phyloP scores from a whole-genome alignment of 2,113 vertebrate species.

The Alaudala cheleensis region DNA sequence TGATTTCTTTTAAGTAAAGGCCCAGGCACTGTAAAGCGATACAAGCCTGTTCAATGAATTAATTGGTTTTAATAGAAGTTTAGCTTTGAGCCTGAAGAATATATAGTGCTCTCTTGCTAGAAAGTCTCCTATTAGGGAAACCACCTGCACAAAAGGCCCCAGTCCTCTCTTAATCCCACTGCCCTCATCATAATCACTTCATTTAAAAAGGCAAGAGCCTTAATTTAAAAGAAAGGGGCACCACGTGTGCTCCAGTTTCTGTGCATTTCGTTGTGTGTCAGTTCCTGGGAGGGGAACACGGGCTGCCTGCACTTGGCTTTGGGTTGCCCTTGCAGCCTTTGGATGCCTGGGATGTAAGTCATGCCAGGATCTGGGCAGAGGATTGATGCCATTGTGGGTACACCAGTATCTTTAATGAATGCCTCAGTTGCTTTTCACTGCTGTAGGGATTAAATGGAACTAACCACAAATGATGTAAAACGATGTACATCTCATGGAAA shows the following conservation, averaged over 20 bases:
- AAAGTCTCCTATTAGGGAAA: constrained; percentile 46
- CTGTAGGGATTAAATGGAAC: neutral
- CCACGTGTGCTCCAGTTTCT: neutral
- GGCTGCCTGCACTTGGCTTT: neutral
- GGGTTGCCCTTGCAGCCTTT: neutral
- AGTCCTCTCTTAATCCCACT: constrained; percentile 18
- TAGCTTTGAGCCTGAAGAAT: constrained; percentile 58
- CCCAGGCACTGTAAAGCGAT: constrained; percentile 84
- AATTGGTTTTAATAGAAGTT: constrained; percentile 76
- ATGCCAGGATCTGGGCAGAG: neutral
- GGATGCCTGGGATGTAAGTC: neutral
- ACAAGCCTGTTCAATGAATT: constrained; percentile 70
- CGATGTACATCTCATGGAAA: neutral
- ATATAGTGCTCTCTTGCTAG: constrained; percentile 19
- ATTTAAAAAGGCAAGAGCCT: constrained; percentile 13
- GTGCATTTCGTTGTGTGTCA: neutral
- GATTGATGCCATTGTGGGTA: neutral
- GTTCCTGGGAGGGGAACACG: neutral
- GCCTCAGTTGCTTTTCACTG: neutral
- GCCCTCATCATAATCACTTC: constrained; percentile 28
- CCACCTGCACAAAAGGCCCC: constrained; percentile 36
- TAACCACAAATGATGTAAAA: neutral
- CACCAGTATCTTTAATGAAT: neutral
- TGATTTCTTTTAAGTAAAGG: constrained; percentile 90
- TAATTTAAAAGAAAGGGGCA: constrained; percentile 19